Evolutionary conservation across 2,888 invertebrate species (phyloP).

Genomic region (Drosophila acutilabella): DNA sequence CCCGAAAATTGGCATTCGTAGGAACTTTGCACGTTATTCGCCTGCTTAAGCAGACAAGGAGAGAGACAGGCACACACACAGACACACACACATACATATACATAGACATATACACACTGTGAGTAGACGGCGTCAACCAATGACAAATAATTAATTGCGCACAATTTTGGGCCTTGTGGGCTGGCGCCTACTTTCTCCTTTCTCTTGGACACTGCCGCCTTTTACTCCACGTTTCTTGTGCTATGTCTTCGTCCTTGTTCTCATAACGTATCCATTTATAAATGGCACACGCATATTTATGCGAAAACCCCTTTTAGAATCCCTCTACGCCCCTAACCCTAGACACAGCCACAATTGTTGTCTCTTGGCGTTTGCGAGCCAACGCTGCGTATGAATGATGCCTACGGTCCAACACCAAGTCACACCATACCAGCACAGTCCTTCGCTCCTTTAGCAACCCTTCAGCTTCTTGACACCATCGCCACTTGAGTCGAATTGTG

Average conservation of each 20-base stretch:
- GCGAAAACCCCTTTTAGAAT: conserved; percentile 24
- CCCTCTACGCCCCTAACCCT: background rate
- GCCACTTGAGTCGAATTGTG: conserved; percentile 75
- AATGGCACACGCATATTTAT: conserved; percentile 67
- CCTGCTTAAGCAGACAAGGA: conserved; percentile 31
- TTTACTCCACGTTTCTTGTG: background rate
- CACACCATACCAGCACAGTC: conserved; percentile 23
- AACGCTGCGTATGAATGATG: conserved; percentile 15
- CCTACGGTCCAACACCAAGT: background rate
- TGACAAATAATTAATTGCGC: conserved; percentile 78
- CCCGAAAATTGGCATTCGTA: conserved; percentile 45
- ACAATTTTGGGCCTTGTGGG: conserved; percentile 62
- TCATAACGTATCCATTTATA: conserved; percentile 67
- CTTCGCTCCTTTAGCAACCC: too few relatives aligned
- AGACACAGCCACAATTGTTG: conserved; percentile 41
- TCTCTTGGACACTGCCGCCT: background rate
- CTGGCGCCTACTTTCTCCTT: conserved; percentile 21
- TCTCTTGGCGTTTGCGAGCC: conserved; percentile 31
- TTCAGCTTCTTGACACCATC: conserved; percentile 4
- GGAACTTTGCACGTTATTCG: conserved; percentile 51
- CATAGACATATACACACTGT: conserved; percentile 6
- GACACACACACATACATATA: conserved; percentile 6
- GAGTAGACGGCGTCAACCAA: conserved; percentile 58
- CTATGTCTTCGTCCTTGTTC: background rate
- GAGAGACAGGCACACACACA: conserved; percentile 7